Evolutionary conservation across 2,888 invertebrate species (phyloP).

Genomic region (Plusia festucae): DNA sequence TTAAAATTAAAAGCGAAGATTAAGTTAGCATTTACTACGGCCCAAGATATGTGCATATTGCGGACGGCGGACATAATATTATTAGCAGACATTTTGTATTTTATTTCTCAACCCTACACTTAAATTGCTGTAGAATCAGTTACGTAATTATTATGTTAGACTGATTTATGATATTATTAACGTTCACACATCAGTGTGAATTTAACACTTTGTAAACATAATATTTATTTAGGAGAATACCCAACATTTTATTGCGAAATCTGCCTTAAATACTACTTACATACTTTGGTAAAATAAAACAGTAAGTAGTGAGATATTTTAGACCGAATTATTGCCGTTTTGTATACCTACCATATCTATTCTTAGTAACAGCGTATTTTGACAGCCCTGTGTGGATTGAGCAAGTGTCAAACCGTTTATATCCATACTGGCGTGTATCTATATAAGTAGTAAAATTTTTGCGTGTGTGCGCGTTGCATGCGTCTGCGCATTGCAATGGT

Average conservation of each 20-base stretch:
- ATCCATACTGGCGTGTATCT: conserved; percentile 58
- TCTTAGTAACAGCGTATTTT: background rate
- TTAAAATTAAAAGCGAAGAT: too few species aligned
- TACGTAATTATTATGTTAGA: background rate
- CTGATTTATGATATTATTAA: conserved; percentile 2
- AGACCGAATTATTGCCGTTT: too few species aligned
- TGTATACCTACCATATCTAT: background rate
- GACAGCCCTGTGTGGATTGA: conserved; percentile 71
- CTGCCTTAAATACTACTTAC: background rate
- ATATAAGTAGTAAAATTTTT: conserved; percentile 52
- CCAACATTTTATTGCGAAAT: background rate
- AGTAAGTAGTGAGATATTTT: too few species aligned
- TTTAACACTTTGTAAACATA: background rate
- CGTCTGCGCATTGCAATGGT: conserved; percentile 49
- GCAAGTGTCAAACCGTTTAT: conserved; percentile 77
- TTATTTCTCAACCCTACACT: background rate
- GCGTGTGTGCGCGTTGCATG: conserved; percentile 58
- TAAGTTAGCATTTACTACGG: too few species aligned
- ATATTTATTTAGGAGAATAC: background rate
- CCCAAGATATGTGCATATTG: too few species aligned
- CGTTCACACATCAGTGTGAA: background rate
- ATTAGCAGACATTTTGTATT: too few species aligned
- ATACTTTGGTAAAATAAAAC: background rate
- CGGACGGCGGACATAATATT: too few species aligned
- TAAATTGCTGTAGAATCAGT: background rate